Conservation (phyloP, 2,888 invertebrate species). For the Sinhomidia bicolor region DNA sequence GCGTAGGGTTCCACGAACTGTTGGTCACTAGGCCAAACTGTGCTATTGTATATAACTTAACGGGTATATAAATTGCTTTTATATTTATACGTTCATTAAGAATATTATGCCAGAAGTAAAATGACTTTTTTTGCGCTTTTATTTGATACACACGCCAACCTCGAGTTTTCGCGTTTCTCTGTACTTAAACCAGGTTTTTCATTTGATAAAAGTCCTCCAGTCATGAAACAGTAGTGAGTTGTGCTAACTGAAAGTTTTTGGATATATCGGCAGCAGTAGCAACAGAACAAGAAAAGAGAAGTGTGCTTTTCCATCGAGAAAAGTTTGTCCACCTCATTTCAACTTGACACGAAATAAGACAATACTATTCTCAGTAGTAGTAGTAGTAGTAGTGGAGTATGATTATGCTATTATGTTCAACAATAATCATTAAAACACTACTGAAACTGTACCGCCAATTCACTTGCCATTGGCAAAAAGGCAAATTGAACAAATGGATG, state of each 20-base stretch:
- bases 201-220: not conserved
- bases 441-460: not conserved
- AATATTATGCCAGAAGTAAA: not conserved
- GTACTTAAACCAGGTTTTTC: not conserved
- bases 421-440: not conserved
- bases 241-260: too few relatives aligned
- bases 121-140: not conserved
- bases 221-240: not conserved
- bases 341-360: not conserved
- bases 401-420: not conserved
- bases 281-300: not conserved
- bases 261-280: too few relatives aligned
- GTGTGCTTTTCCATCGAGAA: too few relatives aligned
- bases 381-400: too few relatives aligned
- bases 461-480: too few relatives aligned
- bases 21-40: constrained; percentile 24
- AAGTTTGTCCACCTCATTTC: not conserved
- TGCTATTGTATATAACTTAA: too few relatives aligned
- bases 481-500: too few relatives aligned
- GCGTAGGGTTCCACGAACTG: too few relatives aligned
- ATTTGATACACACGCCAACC: not conserved
- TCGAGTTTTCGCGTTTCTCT: not conserved
- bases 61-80: not conserved
- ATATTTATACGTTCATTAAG: not conserved
- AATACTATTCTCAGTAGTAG: too few relatives aligned